phyloP scores from a whole-genome alignment of 2,888 invertebrate genomes.

The Eumerus sabulonum region DNA sequence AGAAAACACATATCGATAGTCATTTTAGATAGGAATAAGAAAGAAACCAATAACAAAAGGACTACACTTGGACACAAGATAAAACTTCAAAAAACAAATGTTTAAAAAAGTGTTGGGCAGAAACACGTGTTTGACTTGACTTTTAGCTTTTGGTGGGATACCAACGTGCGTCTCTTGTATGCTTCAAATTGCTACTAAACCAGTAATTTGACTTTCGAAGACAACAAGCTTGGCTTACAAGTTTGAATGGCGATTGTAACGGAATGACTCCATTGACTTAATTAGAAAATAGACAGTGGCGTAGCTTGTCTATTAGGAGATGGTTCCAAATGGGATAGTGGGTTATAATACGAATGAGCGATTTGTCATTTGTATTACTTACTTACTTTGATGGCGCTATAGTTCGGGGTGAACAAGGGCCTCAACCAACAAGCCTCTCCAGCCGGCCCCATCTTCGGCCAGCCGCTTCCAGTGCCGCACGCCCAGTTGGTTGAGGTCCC shows the following conservation, averaged over 20 bases:
- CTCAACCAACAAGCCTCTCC: no score
- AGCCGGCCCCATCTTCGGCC: no score
- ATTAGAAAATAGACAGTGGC: neutral
- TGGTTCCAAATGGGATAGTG: no score
- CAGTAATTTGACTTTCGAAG: neutral
- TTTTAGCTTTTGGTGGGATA: neutral
- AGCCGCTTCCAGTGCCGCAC: no score
- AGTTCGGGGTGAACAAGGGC: no score
- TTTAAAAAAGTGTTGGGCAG: slow-evolving; percentile 8
- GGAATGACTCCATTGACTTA: neutral
- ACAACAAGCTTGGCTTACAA: neutral
- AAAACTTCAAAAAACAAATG: neutral
- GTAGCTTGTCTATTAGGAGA: neutral
- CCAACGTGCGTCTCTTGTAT: neutral
- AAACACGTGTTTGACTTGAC: slow-evolving; percentile 47
- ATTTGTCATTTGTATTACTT: no score
- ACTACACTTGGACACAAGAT: no score
- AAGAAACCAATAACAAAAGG: neutral
- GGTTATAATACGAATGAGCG: no score
- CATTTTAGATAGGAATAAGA: slow-evolving; percentile 69
- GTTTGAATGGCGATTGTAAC: neutral
- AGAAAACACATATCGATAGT: slow-evolving; percentile 73
- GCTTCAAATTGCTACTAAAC: slow-evolving; percentile 1
- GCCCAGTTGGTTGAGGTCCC: no score
- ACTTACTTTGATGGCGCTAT: no score